Evolutionary conservation across 2,888 invertebrate species (phyloP).

Genomic region (Syritta pipiens): DNA sequence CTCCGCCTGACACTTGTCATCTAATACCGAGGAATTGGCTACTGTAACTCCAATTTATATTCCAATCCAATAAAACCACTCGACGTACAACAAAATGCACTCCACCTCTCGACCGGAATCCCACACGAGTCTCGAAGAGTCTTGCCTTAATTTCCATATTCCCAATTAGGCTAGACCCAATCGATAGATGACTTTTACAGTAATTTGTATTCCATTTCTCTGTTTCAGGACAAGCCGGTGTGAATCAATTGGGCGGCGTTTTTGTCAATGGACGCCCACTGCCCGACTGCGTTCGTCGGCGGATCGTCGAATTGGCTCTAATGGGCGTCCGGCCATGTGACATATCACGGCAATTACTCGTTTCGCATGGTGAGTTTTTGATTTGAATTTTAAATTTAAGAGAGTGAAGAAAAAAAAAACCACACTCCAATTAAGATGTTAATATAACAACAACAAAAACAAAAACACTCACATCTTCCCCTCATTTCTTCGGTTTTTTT

Average conservation of each 20-base stretch:
- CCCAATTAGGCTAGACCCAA: slow-evolving; percentile 46
- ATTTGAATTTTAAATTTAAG: slow-evolving; percentile 47
- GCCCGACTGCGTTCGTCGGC: slow-evolving; percentile 94
- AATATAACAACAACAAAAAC: no score
- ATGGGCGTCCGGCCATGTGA: slow-evolving; percentile 97
- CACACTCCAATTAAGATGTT: slow-evolving; percentile 47
- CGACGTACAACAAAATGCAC: slow-evolving; percentile 61
- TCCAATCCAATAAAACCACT: slow-evolving; percentile 19
- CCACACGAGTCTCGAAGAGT: slow-evolving; percentile 20
- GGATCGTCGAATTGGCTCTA: slow-evolving; percentile 96
- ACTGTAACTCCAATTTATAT: slow-evolving; percentile 57
- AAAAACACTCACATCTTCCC: slow-evolving; percentile 21
- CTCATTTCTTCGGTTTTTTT: slow-evolving; percentile 21
- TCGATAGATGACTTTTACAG: slow-evolving; percentile 26
- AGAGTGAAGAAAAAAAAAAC: background rate
- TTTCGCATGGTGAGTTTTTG: slow-evolving; percentile 87
- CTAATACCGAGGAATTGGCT: slow-evolving; percentile 45
- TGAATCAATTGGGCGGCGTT: slow-evolving; percentile 97
- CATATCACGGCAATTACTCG: slow-evolving; percentile 95
- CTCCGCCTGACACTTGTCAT: no score
- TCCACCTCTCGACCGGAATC: slow-evolving; percentile 4
- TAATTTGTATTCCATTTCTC: slow-evolving; percentile 16
- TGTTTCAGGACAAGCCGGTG: slow-evolving; percentile 93
- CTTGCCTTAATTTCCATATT: slow-evolving; percentile 48
- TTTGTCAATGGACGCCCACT: slow-evolving; percentile 98